These are phyloP conservation scores for Xiphophorus couchianus DNA, from an alignment of 2,113 vertebrate genomes.

Conservation along the genomic window DNA sequence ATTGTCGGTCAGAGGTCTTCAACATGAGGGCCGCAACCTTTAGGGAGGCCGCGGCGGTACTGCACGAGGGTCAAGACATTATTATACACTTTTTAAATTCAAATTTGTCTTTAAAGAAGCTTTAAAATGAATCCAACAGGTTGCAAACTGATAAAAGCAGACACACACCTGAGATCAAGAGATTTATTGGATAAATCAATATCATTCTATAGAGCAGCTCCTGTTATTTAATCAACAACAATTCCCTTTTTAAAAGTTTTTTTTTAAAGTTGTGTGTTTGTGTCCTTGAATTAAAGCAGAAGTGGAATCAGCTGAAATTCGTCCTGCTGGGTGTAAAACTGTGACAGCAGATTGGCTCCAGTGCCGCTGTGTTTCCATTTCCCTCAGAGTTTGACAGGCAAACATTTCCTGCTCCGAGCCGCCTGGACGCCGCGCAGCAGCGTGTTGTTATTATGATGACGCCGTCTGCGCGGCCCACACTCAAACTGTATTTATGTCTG, in stretches of 20 bases:
- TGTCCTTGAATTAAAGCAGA: no score
- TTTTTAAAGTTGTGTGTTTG: neutral
- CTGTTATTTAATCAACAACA: neutral
- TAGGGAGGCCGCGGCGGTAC: no score
- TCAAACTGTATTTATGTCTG: neutral
- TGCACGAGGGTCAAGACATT: no score
- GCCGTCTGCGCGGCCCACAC: neutral
- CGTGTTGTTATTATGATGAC: neutral
- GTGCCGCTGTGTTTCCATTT: neutral
- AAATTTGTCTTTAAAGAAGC: no score
- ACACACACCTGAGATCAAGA: no score
- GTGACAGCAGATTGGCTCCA: neutral
- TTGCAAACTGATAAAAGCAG: no score
- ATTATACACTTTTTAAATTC: no score
- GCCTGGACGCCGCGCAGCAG: no score
- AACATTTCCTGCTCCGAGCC: neutral
- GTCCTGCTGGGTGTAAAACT: neutral
- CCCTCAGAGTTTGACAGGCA: neutral
- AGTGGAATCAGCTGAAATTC: neutral
- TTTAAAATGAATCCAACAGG: no score
- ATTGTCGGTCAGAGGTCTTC: no score
- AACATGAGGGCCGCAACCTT: no score
- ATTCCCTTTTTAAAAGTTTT: neutral
- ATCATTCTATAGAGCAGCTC: no score
- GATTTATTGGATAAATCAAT: neutral